phyloP scores from a whole-genome alignment of 2,888 invertebrate species.

The Amphipyra berbera region DNA sequence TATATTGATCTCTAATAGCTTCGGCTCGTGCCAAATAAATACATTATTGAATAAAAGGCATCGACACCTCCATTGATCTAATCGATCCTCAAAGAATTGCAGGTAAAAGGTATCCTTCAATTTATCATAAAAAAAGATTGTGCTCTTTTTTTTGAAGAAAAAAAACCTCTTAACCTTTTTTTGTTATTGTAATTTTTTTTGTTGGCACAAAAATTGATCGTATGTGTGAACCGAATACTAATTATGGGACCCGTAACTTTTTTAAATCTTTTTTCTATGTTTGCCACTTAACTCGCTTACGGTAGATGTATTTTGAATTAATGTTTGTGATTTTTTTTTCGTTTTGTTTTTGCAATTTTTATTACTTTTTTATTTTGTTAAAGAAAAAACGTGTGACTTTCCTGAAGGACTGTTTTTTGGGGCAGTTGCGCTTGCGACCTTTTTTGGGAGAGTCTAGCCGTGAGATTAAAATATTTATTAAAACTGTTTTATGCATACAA shows the following conservation, averaged over 20 bases:
- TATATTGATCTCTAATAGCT: constrained; percentile 51
- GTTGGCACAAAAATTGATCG: constrained; percentile 59
- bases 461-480: constrained; percentile 20
- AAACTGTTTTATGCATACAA: constrained; percentile 8
- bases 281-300: constrained; percentile 73
- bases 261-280: constrained; percentile 59
- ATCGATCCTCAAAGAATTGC: constrained; percentile 59
- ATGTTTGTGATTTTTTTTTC: constrained; percentile 59
- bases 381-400: constrained; percentile 65
- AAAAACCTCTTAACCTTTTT: constrained; percentile 61
- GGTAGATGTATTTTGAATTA: constrained; percentile 71
- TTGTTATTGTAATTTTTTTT: constrained; percentile 63
- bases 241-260: constrained; percentile 57
- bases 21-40: constrained; percentile 61
- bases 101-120: constrained; percentile 50
- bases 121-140: constrained; percentile 51
- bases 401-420: constrained; percentile 7
- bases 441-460: constrained; percentile 4
- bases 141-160: constrained; percentile 46
- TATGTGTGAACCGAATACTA: constrained; percentile 72
- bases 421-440: neutral
- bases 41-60: constrained; percentile 45
- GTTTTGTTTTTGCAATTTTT: constrained; percentile 49
- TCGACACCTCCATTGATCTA: constrained; percentile 65
- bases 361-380: constrained; percentile 5